These are phyloP conservation scores for Carollia perspicillata DNA, from an alignment of 2,113 vertebrate species.

Conservation along the genomic window DNA sequence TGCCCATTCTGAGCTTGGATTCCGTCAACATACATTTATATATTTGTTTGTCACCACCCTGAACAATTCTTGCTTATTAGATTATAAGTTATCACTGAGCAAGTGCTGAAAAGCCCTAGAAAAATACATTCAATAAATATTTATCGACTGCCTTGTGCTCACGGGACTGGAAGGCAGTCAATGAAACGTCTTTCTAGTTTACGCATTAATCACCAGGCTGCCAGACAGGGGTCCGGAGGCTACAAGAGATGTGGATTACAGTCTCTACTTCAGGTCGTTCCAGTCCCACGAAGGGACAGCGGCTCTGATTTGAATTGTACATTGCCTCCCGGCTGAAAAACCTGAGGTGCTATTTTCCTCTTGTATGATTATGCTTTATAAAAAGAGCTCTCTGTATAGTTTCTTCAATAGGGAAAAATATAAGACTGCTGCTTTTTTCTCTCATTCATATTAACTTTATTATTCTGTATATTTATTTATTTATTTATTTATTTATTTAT, in stretches of 20 bases:
- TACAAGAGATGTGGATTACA: not conserved
- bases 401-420: not conserved
- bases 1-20: not conserved
- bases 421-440: not conserved
- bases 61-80: constrained; percentile 50
- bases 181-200: constrained; percentile 29
- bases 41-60: constrained; percentile 11
- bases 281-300: fast-evolving
- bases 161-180: constrained; percentile 22
- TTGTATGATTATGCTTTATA: not conserved
- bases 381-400: not conserved
- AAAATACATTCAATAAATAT: constrained; percentile 67
- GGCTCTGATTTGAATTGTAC: constrained; percentile 8
- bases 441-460: no score
- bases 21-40: not conserved
- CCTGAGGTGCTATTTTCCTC: not conserved
- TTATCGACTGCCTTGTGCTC: constrained; percentile 46
- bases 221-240: not conserved
- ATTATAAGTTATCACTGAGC: constrained; percentile 34
- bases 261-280: not conserved
- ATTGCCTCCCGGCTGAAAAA: not conserved
- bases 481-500: no score
- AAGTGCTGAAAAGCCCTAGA: constrained; percentile 33
- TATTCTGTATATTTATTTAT: no score
- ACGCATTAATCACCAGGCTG: constrained; percentile 42